These are phyloP conservation scores for Daboia siamensis DNA, from an alignment of 2,113 vertebrate species.

Conservation along the genomic window DNA sequence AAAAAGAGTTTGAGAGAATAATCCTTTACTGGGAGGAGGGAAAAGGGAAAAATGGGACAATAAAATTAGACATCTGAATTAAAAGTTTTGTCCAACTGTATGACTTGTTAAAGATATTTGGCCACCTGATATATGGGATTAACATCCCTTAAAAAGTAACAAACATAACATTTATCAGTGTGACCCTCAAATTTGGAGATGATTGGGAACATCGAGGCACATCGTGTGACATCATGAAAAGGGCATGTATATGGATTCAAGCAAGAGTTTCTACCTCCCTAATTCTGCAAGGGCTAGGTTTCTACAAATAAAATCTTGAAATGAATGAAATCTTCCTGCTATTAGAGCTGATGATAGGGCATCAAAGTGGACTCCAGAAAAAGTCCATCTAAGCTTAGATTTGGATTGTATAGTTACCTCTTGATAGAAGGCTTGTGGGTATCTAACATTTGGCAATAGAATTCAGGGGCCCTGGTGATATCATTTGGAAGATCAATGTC, in stretches of 20 bases:
- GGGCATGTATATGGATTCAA: neutral
- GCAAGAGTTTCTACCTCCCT: neutral
- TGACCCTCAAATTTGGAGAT: neutral
- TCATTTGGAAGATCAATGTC: neutral
- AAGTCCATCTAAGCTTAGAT: neutral
- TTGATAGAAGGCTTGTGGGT: neutral
- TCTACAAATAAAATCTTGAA: neutral
- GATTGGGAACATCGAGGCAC: neutral
- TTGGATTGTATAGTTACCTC: neutral
- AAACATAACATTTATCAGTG: neutral
- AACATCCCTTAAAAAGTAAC: neutral
- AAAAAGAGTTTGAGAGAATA: neutral
- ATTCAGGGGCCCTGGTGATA: neutral
- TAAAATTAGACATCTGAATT: neutral
- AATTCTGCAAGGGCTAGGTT: neutral
- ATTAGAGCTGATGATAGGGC: neutral
- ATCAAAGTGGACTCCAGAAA: neutral
- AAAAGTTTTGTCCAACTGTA: neutral
- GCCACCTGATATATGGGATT: neutral
- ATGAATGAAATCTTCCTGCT: neutral
- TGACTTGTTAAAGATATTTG: neutral
- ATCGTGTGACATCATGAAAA: neutral
- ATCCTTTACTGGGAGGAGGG: neutral
- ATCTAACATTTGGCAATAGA: neutral
- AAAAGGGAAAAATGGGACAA: neutral